Conservation (phyloP, 2,797 vertebrate genomes). For the Discoglossus pictus region DNA sequence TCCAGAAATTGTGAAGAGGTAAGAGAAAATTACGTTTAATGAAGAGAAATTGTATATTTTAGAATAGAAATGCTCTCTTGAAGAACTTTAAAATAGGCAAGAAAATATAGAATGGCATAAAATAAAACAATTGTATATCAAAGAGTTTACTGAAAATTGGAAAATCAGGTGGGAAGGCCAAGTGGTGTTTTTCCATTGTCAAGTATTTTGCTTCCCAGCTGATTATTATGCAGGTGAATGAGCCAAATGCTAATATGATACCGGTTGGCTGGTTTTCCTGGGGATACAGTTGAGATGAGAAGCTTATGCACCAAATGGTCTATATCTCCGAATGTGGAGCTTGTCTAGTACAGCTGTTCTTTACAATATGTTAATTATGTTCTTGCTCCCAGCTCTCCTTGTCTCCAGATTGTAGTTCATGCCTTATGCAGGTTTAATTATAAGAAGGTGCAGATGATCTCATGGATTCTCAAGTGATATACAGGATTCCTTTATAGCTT, state of each 20-base stretch:
- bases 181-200: too few relatives aligned
- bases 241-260: background rate
- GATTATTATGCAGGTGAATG: slow-evolving; percentile 9
- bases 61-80: background rate
- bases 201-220: too few relatives aligned
- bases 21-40: slow-evolving; percentile 36
- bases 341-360: slow-evolving; percentile 16
- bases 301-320: background rate
- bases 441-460: background rate
- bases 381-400: background rate
- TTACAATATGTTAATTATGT: slow-evolving; percentile 30
- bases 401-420: slow-evolving; percentile 24
- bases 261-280: slow-evolving; percentile 5
- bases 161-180: too few relatives aligned
- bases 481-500: slow-evolving; percentile 18
- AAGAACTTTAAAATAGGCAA: background rate
- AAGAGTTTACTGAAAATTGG: too few relatives aligned
- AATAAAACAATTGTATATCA: too few relatives aligned
- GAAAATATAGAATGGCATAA: too few relatives aligned
- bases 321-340: background rate
- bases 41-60: background rate
- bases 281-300: background rate
- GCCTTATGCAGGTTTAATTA: background rate
- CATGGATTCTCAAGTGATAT: slow-evolving; percentile 4
- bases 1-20: slow-evolving; percentile 62